These are phyloP conservation scores for Onychostoma macrolepis DNA, from an alignment of 2,113 vertebrate species.

Conservation along the genomic window DNA sequence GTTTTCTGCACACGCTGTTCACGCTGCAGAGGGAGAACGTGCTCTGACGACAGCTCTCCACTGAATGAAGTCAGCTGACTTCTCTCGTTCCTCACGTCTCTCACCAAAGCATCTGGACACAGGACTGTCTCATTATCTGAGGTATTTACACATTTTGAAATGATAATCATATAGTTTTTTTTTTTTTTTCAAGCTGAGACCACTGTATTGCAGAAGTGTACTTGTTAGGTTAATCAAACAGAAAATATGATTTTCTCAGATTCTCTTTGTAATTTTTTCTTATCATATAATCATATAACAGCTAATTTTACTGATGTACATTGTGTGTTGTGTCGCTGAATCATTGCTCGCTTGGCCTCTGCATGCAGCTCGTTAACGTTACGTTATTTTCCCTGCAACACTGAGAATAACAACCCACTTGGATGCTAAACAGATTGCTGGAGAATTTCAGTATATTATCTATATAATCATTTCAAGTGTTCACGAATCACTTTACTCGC, in stretches of 20 bases:
- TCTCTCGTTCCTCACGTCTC: constrained; percentile 62
- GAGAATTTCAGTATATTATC: neutral
- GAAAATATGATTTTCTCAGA: neutral
- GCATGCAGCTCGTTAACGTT: neutral
- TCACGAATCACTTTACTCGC: neutral
- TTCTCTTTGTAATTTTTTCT: neutral
- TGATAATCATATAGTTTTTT: neutral
- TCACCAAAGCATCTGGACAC: constrained; percentile 46
- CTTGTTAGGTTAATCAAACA: neutral
- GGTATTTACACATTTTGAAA: constrained; percentile 56
- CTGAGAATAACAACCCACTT: neutral
- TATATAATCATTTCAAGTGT: neutral
- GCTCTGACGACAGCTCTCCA: constrained; percentile 53
- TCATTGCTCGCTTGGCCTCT: neutral
- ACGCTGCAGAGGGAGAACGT: neutral
- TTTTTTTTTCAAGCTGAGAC: neutral
- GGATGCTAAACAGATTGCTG: neutral
- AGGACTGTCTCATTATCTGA: constrained; percentile 52
- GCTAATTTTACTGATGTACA: neutral
- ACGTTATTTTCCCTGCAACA: neutral
- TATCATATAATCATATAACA: neutral
- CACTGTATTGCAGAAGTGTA: neutral
- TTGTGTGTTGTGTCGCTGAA: neutral
- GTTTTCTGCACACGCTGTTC: neutral
- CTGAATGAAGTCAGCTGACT: constrained; percentile 82